Base-by-base conservation (phyloP, 1,140 invertebrate species). In the Drosophila serrata region DNA sequence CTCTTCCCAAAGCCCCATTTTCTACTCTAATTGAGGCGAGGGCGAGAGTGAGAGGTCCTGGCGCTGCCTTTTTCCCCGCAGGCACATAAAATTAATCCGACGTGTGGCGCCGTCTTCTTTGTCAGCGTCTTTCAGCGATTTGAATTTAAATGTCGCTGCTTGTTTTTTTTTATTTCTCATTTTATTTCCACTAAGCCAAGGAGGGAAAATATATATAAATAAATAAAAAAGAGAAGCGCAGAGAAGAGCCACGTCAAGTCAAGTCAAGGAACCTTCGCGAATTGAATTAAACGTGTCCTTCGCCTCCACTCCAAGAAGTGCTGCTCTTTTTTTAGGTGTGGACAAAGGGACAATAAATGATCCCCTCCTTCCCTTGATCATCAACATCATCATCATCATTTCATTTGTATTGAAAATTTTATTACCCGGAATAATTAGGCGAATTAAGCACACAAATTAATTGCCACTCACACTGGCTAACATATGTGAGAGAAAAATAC, bases 71-170 rank as follows among this genome's bases (percentile, higher is more conserved):
- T 72, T 40, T 48, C 72, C 65, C 53, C 73, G 63, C 72, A 78
- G 70, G 74, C 81, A 79, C 81, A 90, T 90, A 90, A 90, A 90
- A 90, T 85, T 90, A 90, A 90, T 90, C 85, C 85, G 85, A 90
- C 85, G 85, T 90, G 85, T 90, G 85, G 85, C 85, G 85, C 85
- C 85, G 81, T 74, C 68, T 72, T 65, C 85, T 79, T 84, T 79
- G 81, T 80, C 85, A 88, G 80, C 85, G 80, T 87, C 84, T 88
- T 88, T 19, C 24, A 74, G 82, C 85, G 80, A 90, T 90, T 90
- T 90, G 85, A 90, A 90, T 88, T 88, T 90, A 90, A 88, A 88
- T 88, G 85, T 88, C 65, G 51, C 65, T 48, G n/a, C 37, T 82
- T 75, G 45, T 63, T 76, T 73, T 73, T 24, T 24, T 72, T 61